Base-by-base conservation (phyloP, 2,888 invertebrate species). In the Tyria jacobaeae region DNA sequence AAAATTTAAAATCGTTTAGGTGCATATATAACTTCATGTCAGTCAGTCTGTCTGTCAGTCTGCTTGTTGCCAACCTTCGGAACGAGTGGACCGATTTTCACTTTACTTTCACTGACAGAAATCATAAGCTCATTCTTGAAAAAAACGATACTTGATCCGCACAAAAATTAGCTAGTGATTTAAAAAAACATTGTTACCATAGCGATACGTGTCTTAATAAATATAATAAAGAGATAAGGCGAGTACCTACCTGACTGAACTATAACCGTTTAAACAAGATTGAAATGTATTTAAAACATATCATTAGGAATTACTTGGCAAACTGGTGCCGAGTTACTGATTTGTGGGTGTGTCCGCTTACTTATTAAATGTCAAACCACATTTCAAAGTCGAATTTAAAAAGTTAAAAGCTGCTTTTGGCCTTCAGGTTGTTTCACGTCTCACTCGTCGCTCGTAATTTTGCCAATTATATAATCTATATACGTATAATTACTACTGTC, bases 271-370 rank as follows among this genome's bases (percentile, higher is more conserved):
- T 44, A 44, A 3, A 21, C 21, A 44, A 44, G 17, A 34, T 34
- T 34, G 9, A 6, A 6, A 34, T 34, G 17, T 50, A 31, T 34
- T 34, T n/a, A 21, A 50, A n/a, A 17, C 17, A 27, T 49, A 9
- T 49, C 10, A 49, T 27, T 9, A n/a, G 2, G 7, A 7, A 31
- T 25, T 27, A 3, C 12, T 15, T 9, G 27, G 1, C 1, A 3
- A 17, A 49, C 34, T 34, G 21, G 50, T 17, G n/a, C 10, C 10
- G 6, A 12, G 6, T 21, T n/a, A 31, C 31, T 34, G 50, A 24
- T 24, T 51, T 15, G 51, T 51, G 51, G 51, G 51, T 51, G 51
- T 51, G 51, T 51, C 51, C n/a, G n/a, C n/a, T n/a, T 9, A 15
- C 51, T 51, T 35, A 24, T 35, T 35, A 51, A 51, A 51, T 51